Evolutionary conservation across 2,797 vertebrate genomes (phyloP).

Genomic region (Hyperoplus immaculatus): DNA sequence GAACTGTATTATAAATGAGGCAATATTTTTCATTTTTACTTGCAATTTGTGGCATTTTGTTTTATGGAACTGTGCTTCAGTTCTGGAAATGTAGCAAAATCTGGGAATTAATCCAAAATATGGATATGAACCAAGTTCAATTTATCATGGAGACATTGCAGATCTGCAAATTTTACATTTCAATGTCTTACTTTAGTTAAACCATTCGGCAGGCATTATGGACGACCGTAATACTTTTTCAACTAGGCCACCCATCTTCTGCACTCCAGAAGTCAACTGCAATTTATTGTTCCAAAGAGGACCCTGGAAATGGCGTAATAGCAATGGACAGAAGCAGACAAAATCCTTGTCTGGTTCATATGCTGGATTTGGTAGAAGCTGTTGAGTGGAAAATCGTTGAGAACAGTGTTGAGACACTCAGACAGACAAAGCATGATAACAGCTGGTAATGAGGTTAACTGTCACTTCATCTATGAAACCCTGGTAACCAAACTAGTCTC

Average conservation of each 20-base stretch:
- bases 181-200: slow-evolving; percentile 26
- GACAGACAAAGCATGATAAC: slow-evolving; percentile 37
- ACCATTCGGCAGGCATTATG: background rate
- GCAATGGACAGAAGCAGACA: slow-evolving; percentile 37
- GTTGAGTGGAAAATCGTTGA: slow-evolving; percentile 45
- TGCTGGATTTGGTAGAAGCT: slow-evolving; percentile 25
- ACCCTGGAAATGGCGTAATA: slow-evolving; percentile 48
- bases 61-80: background rate
- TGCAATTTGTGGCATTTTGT: slow-evolving; percentile 2
- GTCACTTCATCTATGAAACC: slow-evolving; percentile 25
- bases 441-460: slow-evolving; percentile 51
- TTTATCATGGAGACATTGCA: background rate
- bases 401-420: slow-evolving; percentile 21
- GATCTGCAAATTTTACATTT: slow-evolving; percentile 22
- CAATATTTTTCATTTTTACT: background rate
- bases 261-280: slow-evolving; percentile 34
- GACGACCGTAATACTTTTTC: slow-evolving; percentile 20
- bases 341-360: slow-evolving; percentile 18
- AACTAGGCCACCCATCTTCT: slow-evolving; percentile 38
- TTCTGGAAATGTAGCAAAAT: slow-evolving; percentile 10
- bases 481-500: slow-evolving; percentile 23
- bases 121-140: background rate
- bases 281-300: slow-evolving; percentile 47
- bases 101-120: slow-evolving; percentile 1
- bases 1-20: slow-evolving; percentile 10